Base-by-base conservation (phyloP, 1,140 invertebrate genomes). In the Solenopsis invicta region DNA sequence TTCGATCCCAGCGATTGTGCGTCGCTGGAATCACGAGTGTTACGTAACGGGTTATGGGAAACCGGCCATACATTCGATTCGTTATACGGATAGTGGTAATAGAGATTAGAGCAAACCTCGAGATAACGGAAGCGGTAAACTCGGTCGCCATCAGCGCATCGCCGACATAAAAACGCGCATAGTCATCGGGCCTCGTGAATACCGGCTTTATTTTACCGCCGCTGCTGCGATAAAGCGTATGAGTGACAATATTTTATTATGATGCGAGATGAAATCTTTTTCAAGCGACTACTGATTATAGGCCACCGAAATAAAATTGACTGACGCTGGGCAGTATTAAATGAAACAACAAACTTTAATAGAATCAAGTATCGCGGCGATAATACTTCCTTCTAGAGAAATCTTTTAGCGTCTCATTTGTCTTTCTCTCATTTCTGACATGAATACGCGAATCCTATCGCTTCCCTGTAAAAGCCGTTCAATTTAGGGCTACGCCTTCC, bases 91-190 rank as follows among this genome's bases (percentile, higher is more conserved):
- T 54, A 66, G 18, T 10, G 12, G 45, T 76, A 50, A 37, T 50
- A 24, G 56, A 71, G 74, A 87, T 64, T 71, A 72, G 64, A 87
- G 34, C 45, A n/a, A n/a, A 56, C 8, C 6, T n/a, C 1, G 29
- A 54, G 78, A 89, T 89, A 89, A 88, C 86, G 77, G 45, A 82
- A 75, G 45, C 69, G 87, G 76, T 52, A 74, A 84, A 75, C 69
- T 84, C 80, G 37, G 52, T 48, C 54, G 69, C 34, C 66, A 54
- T 12, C 69, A 24, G 48, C 41, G 45, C 67, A 69, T 59, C 41
- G 41, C 13, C 59, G 77, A 24, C 24, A 24, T 69, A 82, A 78
- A 69, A 74, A 86, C 59, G 13, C n/a, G 45, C 24, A 34, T 24
- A 41, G 48, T 45, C 64, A 50, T 10, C 48, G 5, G 5, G 21